Evolutionary conservation across 2,113 vertebrate species (phyloP).

Genomic region (Rhinolophus ferrumequinum): DNA sequence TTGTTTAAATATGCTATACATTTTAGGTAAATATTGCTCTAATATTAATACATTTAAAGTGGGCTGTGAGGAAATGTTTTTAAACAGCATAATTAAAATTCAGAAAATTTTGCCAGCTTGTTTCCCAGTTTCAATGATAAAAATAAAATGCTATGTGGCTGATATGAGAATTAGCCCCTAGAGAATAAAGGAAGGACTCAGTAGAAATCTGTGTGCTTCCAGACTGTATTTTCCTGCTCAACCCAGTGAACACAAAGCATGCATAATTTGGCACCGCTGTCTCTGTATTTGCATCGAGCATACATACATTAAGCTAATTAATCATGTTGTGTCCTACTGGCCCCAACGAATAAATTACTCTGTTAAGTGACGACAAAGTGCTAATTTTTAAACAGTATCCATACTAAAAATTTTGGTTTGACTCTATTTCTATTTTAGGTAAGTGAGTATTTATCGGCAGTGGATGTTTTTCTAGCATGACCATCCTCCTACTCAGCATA

Average conservation of each 20-base stretch:
- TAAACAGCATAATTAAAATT: constrained; percentile 80
- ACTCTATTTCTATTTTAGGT: constrained; percentile 39
- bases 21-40: constrained; percentile 51
- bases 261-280: constrained; percentile 69
- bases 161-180: constrained; percentile 73
- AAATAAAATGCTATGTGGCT: constrained; percentile 75
- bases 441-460: constrained; percentile 50
- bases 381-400: constrained; percentile 44
- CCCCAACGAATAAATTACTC: constrained; percentile 66
- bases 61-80: constrained; percentile 63
- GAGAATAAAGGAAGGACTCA: constrained; percentile 67
- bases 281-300: constrained; percentile 80
- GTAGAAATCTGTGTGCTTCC: constrained; percentile 74
- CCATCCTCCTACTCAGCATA: not conserved
- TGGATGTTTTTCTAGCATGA: constrained; percentile 51
- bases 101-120: constrained; percentile 73
- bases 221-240: constrained; percentile 72
- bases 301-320: constrained; percentile 77
- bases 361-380: constrained; percentile 47
- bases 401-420: not conserved
- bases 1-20: not conserved
- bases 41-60: constrained; percentile 60
- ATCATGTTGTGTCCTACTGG: constrained; percentile 64
- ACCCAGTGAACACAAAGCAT: constrained; percentile 71
- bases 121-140: constrained; percentile 73